Conservation (phyloP, 2,797 vertebrate species). For the Crypturellus tataupa region DNA sequence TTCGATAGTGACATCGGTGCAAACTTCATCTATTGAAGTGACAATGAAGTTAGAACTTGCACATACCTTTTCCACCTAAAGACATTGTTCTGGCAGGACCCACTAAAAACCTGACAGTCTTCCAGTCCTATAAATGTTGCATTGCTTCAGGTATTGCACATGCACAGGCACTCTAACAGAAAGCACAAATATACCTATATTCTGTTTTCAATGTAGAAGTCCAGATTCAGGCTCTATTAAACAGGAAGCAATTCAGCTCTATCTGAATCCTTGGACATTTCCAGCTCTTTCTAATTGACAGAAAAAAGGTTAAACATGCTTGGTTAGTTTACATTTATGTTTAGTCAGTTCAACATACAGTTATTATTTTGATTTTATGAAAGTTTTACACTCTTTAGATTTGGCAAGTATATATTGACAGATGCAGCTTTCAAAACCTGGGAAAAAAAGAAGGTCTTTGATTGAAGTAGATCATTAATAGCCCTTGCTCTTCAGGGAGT, state of each 20-base stretch:
- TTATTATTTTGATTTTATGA: neutral
- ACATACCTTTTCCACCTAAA: neutral
- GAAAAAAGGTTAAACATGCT: neutral
- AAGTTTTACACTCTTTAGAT: neutral
- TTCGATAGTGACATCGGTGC: neutral
- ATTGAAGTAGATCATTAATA: neutral
- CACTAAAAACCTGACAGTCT: neutral
- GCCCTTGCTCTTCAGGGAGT: neutral
- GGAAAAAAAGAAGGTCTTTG: neutral
- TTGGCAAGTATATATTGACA: neutral
- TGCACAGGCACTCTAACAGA: neutral
- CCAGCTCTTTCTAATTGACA: neutral
- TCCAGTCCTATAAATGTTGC: neutral
- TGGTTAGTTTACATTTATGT: neutral
- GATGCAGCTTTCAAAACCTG: neutral
- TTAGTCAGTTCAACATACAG: neutral
- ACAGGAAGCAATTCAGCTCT: neutral
- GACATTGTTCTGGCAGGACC: neutral
- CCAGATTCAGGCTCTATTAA: neutral
- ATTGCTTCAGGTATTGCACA: neutral
- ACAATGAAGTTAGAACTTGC: neutral
- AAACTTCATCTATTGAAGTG: neutral
- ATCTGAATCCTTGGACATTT: neutral
- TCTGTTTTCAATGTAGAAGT: neutral
- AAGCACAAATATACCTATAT: neutral